phyloP scores from a whole-genome alignment of 2,888 invertebrate species.

The Eretmocerus hayati region DNA sequence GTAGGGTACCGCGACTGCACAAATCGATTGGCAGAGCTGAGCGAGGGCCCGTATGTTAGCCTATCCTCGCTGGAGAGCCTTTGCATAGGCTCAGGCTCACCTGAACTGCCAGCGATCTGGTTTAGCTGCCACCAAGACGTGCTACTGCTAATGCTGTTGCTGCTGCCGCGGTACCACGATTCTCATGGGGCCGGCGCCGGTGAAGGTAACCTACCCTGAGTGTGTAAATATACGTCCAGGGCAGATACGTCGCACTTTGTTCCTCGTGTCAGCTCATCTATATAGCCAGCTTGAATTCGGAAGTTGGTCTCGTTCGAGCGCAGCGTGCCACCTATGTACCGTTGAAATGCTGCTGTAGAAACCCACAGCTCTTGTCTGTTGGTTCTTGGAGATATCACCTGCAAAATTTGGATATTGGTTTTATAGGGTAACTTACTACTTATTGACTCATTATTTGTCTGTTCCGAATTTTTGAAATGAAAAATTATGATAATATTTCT shows the following conservation, averaged over 20 bases:
- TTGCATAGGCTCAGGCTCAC: no score
- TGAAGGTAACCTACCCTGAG: constrained; percentile 3
- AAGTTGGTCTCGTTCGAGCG: constrained; percentile 57
- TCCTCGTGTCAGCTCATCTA: constrained; percentile 51
- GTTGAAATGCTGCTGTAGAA: constrained; percentile 35
- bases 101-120: no score
- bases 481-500: no score
- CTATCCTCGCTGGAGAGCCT: no score
- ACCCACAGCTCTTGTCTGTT: constrained; percentile 38
- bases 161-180: constrained; percentile 29
- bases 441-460: no score
- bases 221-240: constrained; percentile 7
- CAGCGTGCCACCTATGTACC: constrained; percentile 33
- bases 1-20: no score
- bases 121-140: no score
- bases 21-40: no score
- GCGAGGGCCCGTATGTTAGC: no score
- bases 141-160: neutral
- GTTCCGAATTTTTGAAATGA: no score
- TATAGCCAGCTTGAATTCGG: constrained; percentile 61
- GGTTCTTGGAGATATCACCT: constrained; percentile 29
- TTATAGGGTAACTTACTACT: no score
- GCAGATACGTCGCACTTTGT: constrained; percentile 50
- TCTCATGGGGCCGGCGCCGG: constrained; percentile 28
- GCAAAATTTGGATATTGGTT: no score